These are phyloP conservation scores for Oncorhynchus masou DNA, from an alignment of 2,113 vertebrate species.

Conservation along the genomic window DNA sequence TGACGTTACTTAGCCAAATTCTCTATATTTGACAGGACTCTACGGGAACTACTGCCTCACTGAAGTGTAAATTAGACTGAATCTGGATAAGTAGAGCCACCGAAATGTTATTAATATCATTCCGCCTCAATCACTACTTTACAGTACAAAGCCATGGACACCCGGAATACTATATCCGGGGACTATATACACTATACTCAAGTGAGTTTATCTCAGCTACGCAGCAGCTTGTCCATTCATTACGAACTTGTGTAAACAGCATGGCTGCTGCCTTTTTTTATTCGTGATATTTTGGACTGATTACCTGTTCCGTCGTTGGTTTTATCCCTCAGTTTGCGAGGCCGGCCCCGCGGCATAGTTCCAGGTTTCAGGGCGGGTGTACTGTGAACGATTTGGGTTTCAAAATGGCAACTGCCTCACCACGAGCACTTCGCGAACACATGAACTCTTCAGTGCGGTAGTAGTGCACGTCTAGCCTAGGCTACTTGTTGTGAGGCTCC, in stretches of 20 bases:
- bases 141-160: conserved; percentile 77
- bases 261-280: conserved; percentile 56
- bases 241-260: conserved; percentile 48
- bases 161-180: conserved; percentile 88
- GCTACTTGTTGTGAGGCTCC: neutral
- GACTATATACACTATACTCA: conserved; percentile 85
- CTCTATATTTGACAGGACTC: neutral
- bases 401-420: conserved; percentile 76
- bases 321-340: conserved; percentile 85
- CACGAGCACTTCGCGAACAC: conserved; percentile 24
- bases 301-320: conserved; percentile 87
- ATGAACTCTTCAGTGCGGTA: conserved; percentile 13
- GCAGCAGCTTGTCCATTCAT: conserved; percentile 39
- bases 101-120: conserved; percentile 84
- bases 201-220: conserved; percentile 62
- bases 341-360: conserved; percentile 96
- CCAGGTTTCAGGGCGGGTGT: conserved; percentile 79
- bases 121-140: conserved; percentile 83
- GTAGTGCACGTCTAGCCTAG: too few species aligned
- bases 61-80: conserved; percentile 63
- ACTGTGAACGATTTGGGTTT: conserved; percentile 76
- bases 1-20: neutral
- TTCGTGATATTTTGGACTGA: conserved; percentile 68
- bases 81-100: conserved; percentile 72
- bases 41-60: neutral